These are phyloP conservation scores for Ophion costatus DNA, from an alignment of 2,888 invertebrate species.

Conservation along the genomic window DNA sequence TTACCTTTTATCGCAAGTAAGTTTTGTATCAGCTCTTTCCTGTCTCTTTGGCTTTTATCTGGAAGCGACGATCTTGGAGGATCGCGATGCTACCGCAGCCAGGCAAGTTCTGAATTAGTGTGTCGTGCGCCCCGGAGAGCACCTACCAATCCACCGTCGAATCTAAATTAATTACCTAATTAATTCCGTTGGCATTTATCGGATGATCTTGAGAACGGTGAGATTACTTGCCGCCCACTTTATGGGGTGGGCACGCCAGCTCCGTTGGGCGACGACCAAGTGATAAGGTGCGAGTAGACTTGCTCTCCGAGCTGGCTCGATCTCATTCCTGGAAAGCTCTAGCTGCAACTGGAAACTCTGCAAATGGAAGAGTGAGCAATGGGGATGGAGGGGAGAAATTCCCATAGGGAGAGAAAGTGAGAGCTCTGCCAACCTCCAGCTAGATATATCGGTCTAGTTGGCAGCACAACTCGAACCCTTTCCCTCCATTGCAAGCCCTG, in stretches of 20 bases:
- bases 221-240: constrained; percentile 4
- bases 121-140: constrained; percentile 8
- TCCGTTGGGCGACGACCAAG: constrained; percentile 36
- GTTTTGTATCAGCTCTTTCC: background rate
- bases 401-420: background rate
- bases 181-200: constrained; percentile 78
- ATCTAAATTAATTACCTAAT: constrained; percentile 80
- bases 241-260: constrained; percentile 22
- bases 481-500: constrained; percentile 64
- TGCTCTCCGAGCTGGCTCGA: constrained; percentile 17
- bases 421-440: constrained; percentile 50
- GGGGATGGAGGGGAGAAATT: constrained; percentile 2
- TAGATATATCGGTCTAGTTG: constrained; percentile 78
- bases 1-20: background rate
- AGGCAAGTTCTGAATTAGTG: constrained; percentile 26
- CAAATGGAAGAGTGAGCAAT: constrained; percentile 61
- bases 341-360: constrained; percentile 70
- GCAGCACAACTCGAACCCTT: constrained; percentile 75
- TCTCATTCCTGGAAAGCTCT: constrained; percentile 49
- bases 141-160: constrained; percentile 64
- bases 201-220: constrained; percentile 71
- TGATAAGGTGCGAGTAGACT: constrained; percentile 30
- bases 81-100: background rate
- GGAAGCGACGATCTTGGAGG: background rate
- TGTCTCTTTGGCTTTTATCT: background rate